These are phyloP conservation scores for Coracopsis vasa DNA, from an alignment of 2,113 vertebrate genomes.

Conservation along the genomic window DNA sequence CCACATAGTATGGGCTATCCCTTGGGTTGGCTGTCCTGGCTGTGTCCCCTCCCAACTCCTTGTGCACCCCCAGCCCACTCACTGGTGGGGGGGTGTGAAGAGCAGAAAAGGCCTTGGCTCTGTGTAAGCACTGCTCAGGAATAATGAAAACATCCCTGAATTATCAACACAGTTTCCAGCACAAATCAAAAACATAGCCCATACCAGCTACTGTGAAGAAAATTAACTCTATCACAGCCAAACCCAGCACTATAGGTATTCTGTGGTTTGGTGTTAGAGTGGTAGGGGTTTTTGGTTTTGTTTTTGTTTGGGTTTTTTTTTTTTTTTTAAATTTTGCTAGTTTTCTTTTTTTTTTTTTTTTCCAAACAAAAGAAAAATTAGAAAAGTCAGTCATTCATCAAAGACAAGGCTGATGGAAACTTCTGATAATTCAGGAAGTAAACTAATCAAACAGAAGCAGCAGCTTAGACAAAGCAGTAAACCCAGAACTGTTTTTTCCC, in stretches of 20 bases:
- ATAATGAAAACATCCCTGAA: background rate
- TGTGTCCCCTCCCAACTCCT: background rate
- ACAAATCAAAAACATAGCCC: background rate
- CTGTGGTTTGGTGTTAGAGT: background rate
- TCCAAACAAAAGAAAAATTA: background rate
- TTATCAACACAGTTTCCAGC: background rate
- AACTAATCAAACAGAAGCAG: background rate
- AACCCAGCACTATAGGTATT: background rate
- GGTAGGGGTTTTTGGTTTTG: background rate
- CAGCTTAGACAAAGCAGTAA: background rate
- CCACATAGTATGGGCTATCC: fast-evolving
- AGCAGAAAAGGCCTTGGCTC: background rate
- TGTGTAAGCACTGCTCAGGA: background rate
- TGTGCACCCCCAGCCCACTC: background rate
- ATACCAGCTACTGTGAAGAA: background rate
- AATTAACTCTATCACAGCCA: background rate
- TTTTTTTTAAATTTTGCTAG: background rate
- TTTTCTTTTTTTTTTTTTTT: background rate
- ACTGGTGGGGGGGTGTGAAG: background rate
- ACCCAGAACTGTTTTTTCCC: background rate
- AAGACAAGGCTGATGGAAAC: background rate
- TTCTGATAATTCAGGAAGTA: background rate
- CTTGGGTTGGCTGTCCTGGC: background rate
- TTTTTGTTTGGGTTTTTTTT: no score
- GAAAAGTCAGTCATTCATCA: background rate